Base-by-base conservation (phyloP, 2,797 vertebrate genomes). In the Gouania willdenowi region DNA sequence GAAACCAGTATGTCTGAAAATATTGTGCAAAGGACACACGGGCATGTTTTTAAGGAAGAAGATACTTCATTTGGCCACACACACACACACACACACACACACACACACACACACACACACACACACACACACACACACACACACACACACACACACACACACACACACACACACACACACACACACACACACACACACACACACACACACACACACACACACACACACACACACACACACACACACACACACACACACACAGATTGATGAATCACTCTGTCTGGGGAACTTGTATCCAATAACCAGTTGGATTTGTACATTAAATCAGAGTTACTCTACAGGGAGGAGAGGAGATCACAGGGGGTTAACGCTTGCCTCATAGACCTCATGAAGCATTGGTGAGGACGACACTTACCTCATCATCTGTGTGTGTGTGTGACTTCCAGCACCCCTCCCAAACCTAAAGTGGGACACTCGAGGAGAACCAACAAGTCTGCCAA, bases 301-400 rank as follows among this genome's bases (percentile, higher is more conserved):
- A 28, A 28, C 37, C 51, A 45, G 41, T 27, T 13, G 1, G 4
- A n/a, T 25, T 48, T 22, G 41, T 4, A 14, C 12, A 25, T 15
- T 64, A 50, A 35, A 17, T 56, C 46, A 61, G 47, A 37, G 28
- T 14, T 15, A 10, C 16, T 27, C 26, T 52, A 42, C 34, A 11
- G 33, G 25, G 38, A 1, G 19, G 6, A 26, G 43, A 22, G 13
- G 44, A 36, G 51, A 57, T 64, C 63, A 66, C 36, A 57, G 41
- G 42, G 41, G 47, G 47, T 47, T 51, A 22, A 12, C 37, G 4
- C 47, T 69, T 68, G 37, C 46, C 59, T 77, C 78, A 77, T 43
- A 50, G 60, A 46, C 50, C 62, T 54, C 47, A 43, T 56, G 19
- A 43, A 30, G 47, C 19, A 39, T 46, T 28, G 38, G 36, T 19